A percentile compares a stretch with the other conserved stretches of the same genome.
phyloP scores from a whole-genome alignment of 2,113 vertebrate genomes.

The Ardeotis arabs region DNA sequence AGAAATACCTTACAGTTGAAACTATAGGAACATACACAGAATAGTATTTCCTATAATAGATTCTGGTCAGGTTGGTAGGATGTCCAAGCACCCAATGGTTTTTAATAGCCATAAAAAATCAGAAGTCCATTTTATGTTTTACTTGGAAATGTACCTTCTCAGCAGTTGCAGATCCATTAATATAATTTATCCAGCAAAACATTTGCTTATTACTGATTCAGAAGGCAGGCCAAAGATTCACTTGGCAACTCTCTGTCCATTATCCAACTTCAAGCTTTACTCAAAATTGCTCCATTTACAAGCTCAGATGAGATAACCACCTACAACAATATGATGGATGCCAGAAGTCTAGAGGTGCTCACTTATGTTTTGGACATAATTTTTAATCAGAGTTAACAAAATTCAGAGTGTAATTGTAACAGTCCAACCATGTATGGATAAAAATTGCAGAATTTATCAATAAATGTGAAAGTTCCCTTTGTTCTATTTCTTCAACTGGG shows the following conservation, averaged over 20 bases:
- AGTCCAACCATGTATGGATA: neutral
- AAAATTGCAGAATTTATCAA: neutral
- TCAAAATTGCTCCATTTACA: neutral
- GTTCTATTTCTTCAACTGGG: neutral
- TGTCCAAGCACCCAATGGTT: neutral
- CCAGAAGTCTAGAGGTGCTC: slow-evolving; percentile 7
- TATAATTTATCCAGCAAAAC: neutral
- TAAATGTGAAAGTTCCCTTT: slow-evolving; percentile 4
- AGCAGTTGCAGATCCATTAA: neutral
- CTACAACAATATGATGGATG: neutral
- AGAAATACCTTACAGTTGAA: neutral
- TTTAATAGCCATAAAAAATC: neutral
- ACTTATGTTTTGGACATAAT: neutral
- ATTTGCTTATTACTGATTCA: slow-evolving; percentile 8
- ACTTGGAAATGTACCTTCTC: slow-evolving; percentile 12
- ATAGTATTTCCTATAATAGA: neutral
- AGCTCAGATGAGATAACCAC: neutral
- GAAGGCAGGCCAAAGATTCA: slow-evolving; percentile 15
- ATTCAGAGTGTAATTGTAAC: neutral
- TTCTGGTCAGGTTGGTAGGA: neutral
- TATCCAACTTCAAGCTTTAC: neutral
- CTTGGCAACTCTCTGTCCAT: neutral
- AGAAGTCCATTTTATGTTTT: neutral
- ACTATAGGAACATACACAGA: neutral
- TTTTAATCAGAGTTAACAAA: slow-evolving; percentile 4